Conservation (phyloP, 2,797 vertebrate genomes). For the Paedocypris micromegethes region DNA sequence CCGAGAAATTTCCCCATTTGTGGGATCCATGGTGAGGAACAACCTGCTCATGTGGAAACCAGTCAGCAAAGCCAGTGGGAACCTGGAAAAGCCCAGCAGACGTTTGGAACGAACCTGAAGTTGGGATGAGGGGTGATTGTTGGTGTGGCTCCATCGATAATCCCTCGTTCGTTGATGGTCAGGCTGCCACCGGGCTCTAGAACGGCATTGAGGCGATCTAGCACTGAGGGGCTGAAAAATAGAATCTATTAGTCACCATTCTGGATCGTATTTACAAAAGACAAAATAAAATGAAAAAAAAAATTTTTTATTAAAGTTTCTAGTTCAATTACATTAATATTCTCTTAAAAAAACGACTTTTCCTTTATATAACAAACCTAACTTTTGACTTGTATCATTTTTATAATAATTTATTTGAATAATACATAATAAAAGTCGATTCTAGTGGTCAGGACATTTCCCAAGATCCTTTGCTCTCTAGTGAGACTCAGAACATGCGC, state of each 20-base stretch:
- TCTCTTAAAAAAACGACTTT: too few species aligned
- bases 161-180: constrained; percentile 87
- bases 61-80: not conserved
- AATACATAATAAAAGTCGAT: too few species aligned
- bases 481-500: too few species aligned
- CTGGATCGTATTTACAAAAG: too few species aligned
- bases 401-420: too few species aligned
- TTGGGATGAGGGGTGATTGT: constrained; percentile 84
- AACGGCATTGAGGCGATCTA: constrained; percentile 93
- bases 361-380: too few species aligned
- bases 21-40: constrained; percentile 93
- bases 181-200: constrained; percentile 90
- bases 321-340: too few species aligned
- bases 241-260: not conserved
- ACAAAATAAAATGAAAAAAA: too few species aligned
- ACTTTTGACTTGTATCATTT: too few species aligned
- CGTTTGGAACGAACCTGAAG: constrained; percentile 77
- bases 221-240: constrained; percentile 81
- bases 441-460: too few species aligned
- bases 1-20: constrained; percentile 91
- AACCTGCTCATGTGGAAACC: constrained; percentile 63
- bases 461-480: too few species aligned
- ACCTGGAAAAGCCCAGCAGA: not conserved
- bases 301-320: too few species aligned
- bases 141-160: constrained; percentile 83